Evolutionary conservation across 2,113 vertebrate species (phyloP).

Genomic region (Uropsilus gracilis): DNA sequence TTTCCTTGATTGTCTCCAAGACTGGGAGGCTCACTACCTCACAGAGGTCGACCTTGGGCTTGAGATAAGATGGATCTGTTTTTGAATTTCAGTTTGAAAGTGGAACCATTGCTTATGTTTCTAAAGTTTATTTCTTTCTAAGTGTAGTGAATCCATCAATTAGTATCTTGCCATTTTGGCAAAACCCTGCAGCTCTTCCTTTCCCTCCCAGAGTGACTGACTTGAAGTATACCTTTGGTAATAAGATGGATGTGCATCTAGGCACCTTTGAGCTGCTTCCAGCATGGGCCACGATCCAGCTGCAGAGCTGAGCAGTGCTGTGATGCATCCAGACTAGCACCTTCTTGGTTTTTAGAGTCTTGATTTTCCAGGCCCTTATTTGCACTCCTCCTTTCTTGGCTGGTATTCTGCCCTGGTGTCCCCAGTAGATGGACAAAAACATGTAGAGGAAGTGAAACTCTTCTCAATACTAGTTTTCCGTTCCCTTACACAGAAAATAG

Average conservation of each 20-base stretch:
- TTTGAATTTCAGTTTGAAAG: slow-evolving; percentile 9
- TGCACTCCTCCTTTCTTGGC: slow-evolving; percentile 39
- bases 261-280: neutral
- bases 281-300: neutral
- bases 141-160: neutral
- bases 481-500: neutral
- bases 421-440: neutral
- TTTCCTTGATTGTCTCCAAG: neutral
- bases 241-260: neutral
- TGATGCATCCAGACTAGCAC: neutral
- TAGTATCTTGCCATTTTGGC: neutral
- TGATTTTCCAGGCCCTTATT: slow-evolving; percentile 34
- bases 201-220: neutral
- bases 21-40: neutral
- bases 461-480: neutral
- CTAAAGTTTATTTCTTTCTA: slow-evolving; percentile 6
- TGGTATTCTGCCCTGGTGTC: slow-evolving; percentile 28
- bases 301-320: neutral
- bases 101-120: neutral
- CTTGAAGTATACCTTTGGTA: neutral
- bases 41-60: neutral
- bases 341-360: slow-evolving; percentile 44
- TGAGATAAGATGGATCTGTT: neutral
- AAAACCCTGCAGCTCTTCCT: neutral
- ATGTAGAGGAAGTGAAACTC: slow-evolving; percentile 40